Evolutionary conservation across 35 echinoderm and acorn worm genomes (phyloP).

Genomic region (Chiridota heheva): DNA sequence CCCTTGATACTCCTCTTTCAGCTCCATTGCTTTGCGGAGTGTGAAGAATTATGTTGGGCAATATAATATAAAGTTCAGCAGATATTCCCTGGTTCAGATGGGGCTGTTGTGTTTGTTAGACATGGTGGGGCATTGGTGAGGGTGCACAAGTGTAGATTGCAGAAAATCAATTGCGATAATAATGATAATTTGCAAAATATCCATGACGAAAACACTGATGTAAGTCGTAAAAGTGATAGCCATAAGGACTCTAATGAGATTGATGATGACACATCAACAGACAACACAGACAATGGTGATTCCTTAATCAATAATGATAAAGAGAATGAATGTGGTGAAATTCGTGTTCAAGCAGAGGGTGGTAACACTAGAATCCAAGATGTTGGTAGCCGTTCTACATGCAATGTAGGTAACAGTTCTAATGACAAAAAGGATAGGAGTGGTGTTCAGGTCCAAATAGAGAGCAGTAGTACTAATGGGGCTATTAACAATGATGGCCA

Average conservation of each 20-base stretch:
- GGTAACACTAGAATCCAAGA: not conserved
- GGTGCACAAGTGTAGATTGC: slow-evolving; percentile 27
- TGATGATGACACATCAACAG: not conserved
- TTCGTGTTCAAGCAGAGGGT: not conserved
- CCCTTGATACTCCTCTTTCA: too few species aligned
- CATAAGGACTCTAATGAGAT: not conserved
- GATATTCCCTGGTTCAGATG: slow-evolving; percentile 4
- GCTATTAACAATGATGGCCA: not conserved
- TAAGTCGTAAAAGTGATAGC: not conserved
- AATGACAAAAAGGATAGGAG: too few species aligned
- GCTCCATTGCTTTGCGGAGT: too few species aligned
- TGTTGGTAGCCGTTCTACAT: not conserved
- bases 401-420: not conserved
- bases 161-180: not conserved
- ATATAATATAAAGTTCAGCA: too few species aligned
- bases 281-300: not conserved
- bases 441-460: not conserved
- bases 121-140: slow-evolving; percentile 49
- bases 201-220: not conserved
- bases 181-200: not conserved
- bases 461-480: not conserved
- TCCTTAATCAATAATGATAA: not conserved
- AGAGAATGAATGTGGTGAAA: slow-evolving; percentile 2
- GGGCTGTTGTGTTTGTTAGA: slow-evolving; percentile 33
- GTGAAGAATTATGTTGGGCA: too few species aligned